Conservation (phyloP, 2,113 vertebrate genomes). For the Mellivora capensis region DNA sequence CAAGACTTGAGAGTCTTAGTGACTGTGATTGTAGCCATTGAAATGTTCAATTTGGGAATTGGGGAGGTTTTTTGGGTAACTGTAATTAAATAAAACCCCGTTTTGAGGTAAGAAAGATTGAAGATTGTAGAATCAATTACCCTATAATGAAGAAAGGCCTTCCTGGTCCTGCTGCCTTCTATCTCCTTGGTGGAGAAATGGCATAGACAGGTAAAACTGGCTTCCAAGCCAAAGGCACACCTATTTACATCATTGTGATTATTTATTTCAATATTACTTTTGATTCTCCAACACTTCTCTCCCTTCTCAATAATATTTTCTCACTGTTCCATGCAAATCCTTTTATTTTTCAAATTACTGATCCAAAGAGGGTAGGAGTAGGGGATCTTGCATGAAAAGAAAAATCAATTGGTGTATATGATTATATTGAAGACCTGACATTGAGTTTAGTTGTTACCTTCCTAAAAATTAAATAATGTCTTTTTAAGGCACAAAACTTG, state of each 20-base stretch:
- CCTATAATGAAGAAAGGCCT: background rate
- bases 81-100: background rate
- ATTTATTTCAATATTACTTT: conserved; percentile 40
- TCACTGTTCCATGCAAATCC: background rate
- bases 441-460: conserved; percentile 25
- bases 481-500: conserved; percentile 32
- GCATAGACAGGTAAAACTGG: background rate
- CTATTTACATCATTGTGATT: conserved; percentile 17
- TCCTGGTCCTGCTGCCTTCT: background rate
- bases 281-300: background rate
- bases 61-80: background rate
- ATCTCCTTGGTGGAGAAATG: conserved; percentile 10
- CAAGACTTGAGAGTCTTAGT: background rate
- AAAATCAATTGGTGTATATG: background rate
- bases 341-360: conserved; percentile 33
- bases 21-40: background rate
- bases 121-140: background rate
- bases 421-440: background rate
- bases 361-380: background rate
- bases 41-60: background rate
- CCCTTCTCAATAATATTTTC: conserved; percentile 14
- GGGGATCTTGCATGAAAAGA: background rate
- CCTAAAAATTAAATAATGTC: conserved; percentile 36
- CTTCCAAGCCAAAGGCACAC: background rate
- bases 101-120: background rate